Base-by-base conservation (phyloP, 2,113 vertebrate species). In the Eretmochelys imbricata region DNA sequence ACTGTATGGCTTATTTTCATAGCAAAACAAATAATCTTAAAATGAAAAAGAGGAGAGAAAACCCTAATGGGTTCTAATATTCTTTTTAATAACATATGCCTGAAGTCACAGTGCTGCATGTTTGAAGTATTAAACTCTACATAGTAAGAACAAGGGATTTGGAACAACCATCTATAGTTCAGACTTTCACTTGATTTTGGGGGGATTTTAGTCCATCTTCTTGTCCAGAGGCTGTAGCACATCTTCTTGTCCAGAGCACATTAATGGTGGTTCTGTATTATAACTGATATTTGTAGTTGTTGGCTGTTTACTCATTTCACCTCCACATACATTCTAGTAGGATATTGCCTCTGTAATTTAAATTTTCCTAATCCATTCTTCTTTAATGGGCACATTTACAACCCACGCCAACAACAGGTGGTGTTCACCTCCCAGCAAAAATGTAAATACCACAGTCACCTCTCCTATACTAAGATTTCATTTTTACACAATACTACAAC, bases 91-190 rank as follows among this genome's bases (percentile, higher is more conserved):
- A 88, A 87, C 62, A 35, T 35, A 35, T 31, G 62, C 62, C 27
- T 75, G 22, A 42, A 75, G 42, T 22, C 38, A 38, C 57, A 17
- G 31, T 42, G 69, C 10, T 42, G 38, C 20, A 42, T 3, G 20
- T 42, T 5, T 20, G 4, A 38, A 84, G 49, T 85, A 93, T 88
- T 92, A 86, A 88, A 90, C 79, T 27, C 79, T 2, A 49, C 22
- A 27, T 29, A 12, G 3, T 24, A 76, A 9, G 22, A 80, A 50
- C 49, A 54, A 35, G 80, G 22, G 48, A 82, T 51, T 38, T 93
- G 76, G 81, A 80, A 96, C 65, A 94, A 25, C 35, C 93, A n/a
- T 35, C 69, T 80, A 22, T 20, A 82, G 88, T 91, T 95, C 62
- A 91, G 78, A 76, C 5, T 83, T 90, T 46, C 50, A 85, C 7